Evolutionary conservation across 2,113 vertebrate species (phyloP).

Genomic region (Eudyptes chrysolophus): DNA sequence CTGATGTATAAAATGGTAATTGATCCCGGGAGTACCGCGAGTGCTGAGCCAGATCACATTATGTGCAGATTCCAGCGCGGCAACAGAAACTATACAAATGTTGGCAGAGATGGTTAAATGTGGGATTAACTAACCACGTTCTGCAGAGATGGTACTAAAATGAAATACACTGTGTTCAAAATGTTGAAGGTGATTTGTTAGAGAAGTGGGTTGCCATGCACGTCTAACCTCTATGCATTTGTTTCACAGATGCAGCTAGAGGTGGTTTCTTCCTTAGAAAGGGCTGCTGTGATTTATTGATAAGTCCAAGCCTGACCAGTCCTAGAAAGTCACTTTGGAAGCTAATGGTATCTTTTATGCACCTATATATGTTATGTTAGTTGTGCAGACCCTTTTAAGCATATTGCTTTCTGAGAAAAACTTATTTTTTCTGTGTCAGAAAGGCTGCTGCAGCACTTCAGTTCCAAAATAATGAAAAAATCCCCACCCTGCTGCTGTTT

Average conservation of each 20-base stretch:
- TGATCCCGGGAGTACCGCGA: neutral
- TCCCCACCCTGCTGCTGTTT: constrained; percentile 25
- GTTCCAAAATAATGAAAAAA: neutral
- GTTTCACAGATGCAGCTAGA: neutral
- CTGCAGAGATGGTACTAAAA: neutral
- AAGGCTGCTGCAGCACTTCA: neutral
- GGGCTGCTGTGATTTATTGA: neutral
- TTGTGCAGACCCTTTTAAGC: neutral
- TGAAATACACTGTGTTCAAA: neutral
- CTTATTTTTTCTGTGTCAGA: neutral
- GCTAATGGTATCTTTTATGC: neutral
- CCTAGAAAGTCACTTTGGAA: neutral
- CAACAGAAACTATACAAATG: constrained; percentile 24
- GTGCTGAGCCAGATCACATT: constrained; percentile 22
- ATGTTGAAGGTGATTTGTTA: neutral
- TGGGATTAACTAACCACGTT: neutral
- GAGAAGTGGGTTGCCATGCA: neutral
- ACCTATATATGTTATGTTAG: neutral
- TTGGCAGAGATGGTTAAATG: constrained; percentile 26
- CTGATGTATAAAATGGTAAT: constrained; percentile 67
- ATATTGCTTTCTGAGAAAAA: neutral
- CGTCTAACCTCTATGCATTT: neutral
- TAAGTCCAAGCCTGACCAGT: neutral
- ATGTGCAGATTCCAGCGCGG: neutral
- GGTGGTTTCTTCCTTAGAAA: neutral